Percentiles rank a stretch among this genome's conserved stretches.
Conservation (phyloP, 1,140 invertebrate species). For the Melipona quadrifasciata region DNA sequence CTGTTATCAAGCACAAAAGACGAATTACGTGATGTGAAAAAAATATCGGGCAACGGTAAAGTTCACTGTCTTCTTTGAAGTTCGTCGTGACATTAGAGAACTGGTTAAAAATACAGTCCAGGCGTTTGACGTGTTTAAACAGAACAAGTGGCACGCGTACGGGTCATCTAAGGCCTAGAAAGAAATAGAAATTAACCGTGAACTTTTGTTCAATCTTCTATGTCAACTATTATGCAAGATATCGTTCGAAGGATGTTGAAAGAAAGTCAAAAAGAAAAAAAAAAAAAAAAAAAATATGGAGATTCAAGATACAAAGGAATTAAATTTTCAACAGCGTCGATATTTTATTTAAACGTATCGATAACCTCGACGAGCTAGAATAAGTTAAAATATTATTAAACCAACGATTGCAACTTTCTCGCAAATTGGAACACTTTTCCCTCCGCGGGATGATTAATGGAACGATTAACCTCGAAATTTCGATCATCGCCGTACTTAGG, state of each 20-base stretch:
- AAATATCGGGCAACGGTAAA: slow-evolving; percentile 64
- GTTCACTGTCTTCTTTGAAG: neutral
- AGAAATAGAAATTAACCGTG: slow-evolving; percentile 10
- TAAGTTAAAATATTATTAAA: neutral
- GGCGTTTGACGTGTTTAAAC: neutral
- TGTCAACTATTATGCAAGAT: slow-evolving; percentile 11
- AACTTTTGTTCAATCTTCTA: slow-evolving; percentile 22
- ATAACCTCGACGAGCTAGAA: neutral
- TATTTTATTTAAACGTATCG: neutral
- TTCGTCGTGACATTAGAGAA: neutral
- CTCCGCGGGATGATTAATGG: neutral
- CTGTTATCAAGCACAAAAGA: slow-evolving; percentile 10
- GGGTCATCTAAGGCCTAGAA: neutral
- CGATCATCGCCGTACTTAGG: neutral
- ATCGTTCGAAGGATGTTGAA: neutral
- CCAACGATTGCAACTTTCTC: slow-evolving; percentile 4
- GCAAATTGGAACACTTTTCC: neutral
- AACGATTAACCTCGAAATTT: neutral
- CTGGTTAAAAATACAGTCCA: neutral
- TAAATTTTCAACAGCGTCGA: neutral
- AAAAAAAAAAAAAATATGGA: neutral
- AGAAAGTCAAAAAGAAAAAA: neutral
- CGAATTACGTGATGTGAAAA: slow-evolving; percentile 47
- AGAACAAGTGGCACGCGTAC: no score
- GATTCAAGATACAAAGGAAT: neutral